Evolutionary conservation across 2,888 invertebrate species (phyloP), one percentile per base, ranked within the genome.

Genomic region (Tethea ocularis): DNA sequence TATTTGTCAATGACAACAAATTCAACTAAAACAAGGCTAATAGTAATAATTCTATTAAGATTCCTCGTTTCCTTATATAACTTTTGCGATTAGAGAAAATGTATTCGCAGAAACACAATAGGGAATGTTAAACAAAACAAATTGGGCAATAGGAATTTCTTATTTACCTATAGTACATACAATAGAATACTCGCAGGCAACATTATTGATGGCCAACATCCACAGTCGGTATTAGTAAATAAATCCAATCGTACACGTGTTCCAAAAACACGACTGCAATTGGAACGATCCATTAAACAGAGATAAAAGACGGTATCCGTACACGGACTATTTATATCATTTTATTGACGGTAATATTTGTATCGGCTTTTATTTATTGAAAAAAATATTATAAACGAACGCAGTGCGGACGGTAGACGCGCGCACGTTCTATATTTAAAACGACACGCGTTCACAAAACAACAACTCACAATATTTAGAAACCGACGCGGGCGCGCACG

Each of bases 341-440:
- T 89, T 88, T 88, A 90, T 87, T 83, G 73, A 86, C 76, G 67
- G 82, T 83, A 87, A 89, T 89, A 88, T 88, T 87, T 87, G 87
- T 87, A 85, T 84, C 81, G 63, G 71, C 75, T 83, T 80, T 86
- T 85, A 84, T 84, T 86, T 87, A 87, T 84, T 84, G 82, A 84
- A 80, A 80, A 77, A 71, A 54, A 11, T 54, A 54, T 58, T 52
- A 36, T 52, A 29, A 87, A 84, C 87, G 84, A 84, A 85, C 87
- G 86, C 80, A 69, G 17, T 46, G 80, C 75, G 79, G 70, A 71
- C 77, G 73, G 81, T 85, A 87, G 88, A 86, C 87, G 85, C 80
- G 76, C 78, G 77, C 74, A 69, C 67, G 77, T 69, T 88, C 90
- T 90, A 91, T 81, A 85, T 89, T 82, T 89, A 90, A 72, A 79